Percentiles rank a stretch among this genome's conserved stretches.
Evolutionary conservation across 2,113 vertebrate genomes (phyloP).

Genomic region (Phyllostomus hastatus): DNA sequence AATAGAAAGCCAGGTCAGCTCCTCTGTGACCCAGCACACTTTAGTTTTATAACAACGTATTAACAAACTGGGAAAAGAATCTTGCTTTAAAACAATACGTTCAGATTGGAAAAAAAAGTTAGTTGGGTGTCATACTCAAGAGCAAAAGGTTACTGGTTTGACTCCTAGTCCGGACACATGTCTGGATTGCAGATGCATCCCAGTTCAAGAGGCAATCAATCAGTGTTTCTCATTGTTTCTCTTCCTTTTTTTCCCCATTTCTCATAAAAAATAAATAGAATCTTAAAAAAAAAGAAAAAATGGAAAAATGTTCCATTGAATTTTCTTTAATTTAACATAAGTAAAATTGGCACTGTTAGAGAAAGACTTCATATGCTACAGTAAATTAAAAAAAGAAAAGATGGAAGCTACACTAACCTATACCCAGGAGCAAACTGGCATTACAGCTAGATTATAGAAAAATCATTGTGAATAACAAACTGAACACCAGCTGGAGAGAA

Average conservation of each 20-base stretch:
- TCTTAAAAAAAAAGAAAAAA: neutral
- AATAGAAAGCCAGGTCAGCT: neutral
- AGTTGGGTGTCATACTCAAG: too few relatives aligned
- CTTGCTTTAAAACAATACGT: conserved; percentile 21
- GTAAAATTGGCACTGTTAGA: neutral
- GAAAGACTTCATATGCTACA: neutral
- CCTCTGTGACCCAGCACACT: neutral
- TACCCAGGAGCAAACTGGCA: too few relatives aligned
- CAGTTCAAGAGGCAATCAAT: too few relatives aligned
- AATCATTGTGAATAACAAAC: too few relatives aligned
- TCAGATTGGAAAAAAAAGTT: neutral
- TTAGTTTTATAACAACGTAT: neutral
- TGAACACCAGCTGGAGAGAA: too few relatives aligned
- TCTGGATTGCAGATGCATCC: too few relatives aligned
- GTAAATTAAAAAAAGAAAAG: neutral
- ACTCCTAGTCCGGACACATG: too few relatives aligned
- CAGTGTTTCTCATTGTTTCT: too few relatives aligned
- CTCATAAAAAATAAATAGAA: too few relatives aligned
- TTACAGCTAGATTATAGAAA: too few relatives aligned
- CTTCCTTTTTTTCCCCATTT: too few relatives aligned
- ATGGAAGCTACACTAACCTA: neutral
- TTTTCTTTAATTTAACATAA: conserved; percentile 14
- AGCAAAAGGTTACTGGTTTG: too few relatives aligned
- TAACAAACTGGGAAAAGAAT: neutral
- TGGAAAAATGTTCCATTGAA: neutral